Conservation (phyloP, 2,888 invertebrate species). For the Dexiosoma caninum region DNA sequence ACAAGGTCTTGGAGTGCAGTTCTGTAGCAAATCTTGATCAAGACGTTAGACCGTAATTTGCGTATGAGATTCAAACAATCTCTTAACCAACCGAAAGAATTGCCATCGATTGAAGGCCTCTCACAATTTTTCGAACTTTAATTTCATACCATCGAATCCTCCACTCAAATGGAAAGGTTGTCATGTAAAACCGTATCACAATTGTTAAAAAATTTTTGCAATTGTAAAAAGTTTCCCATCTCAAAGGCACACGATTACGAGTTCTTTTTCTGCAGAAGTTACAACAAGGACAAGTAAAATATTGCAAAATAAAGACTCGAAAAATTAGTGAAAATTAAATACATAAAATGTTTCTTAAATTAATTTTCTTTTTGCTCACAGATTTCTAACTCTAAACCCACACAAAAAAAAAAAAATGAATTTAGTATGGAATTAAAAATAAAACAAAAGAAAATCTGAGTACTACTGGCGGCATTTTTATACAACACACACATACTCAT, state of each 20-base stretch:
- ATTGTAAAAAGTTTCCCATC: too few species aligned
- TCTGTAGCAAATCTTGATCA: neutral
- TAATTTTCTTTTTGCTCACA: neutral
- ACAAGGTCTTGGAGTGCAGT: too few species aligned
- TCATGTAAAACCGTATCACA: neutral
- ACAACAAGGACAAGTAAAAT: too few species aligned
- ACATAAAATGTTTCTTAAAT: too few species aligned
- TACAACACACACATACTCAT: neutral
- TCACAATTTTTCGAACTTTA: too few species aligned
- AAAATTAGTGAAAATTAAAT: too few species aligned
- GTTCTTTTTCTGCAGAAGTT: too few species aligned
- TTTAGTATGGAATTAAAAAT: neutral
- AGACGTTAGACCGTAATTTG: neutral
- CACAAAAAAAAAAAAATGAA: neutral
- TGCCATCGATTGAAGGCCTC: neutral
- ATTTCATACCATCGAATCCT: too few species aligned
- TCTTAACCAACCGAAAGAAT: neutral
- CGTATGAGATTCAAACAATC: neutral
- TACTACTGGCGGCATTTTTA: slow-evolving; percentile 57
- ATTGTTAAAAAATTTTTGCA: too few species aligned
- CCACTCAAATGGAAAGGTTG: too few species aligned
- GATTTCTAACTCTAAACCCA: neutral
- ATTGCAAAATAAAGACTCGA: too few species aligned
- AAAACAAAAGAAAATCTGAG: slow-evolving; percentile 46
- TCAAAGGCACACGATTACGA: too few species aligned